Conservation (phyloP, 2,113 vertebrate species). For the Catharus minimus region DNA sequence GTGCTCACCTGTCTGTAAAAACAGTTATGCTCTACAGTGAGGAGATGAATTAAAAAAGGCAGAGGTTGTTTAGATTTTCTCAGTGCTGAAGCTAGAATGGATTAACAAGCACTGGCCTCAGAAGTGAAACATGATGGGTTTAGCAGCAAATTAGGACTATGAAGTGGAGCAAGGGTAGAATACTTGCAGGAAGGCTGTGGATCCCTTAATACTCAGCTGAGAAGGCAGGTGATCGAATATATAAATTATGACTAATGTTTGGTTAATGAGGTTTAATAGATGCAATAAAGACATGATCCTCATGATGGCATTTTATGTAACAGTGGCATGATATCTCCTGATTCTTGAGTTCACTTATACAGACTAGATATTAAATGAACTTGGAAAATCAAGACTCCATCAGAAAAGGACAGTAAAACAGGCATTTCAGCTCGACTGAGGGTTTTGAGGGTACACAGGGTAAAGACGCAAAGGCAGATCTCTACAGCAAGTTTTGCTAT, state of each 20-base stretch:
- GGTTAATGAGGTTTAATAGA: background rate
- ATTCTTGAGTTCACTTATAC: background rate
- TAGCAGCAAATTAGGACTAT: background rate
- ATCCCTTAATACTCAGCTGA: background rate
- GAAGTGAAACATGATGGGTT: background rate
- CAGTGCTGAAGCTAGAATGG: background rate
- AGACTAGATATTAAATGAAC: background rate
- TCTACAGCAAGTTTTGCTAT: background rate
- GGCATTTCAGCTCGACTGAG: background rate
- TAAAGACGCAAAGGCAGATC: background rate
- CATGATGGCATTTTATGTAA: background rate
- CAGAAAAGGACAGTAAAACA: background rate
- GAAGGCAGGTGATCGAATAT: background rate
- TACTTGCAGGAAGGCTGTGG: background rate
- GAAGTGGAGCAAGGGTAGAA: background rate
- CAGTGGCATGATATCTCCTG: background rate
- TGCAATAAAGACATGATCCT: background rate
- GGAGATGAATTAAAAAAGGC: background rate
- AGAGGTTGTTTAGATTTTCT: background rate
- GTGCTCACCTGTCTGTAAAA: background rate
- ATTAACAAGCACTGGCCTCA: background rate
- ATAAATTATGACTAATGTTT: background rate
- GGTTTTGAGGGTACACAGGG: no score
- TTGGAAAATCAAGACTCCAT: background rate
- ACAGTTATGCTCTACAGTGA: accelerated